Evolutionary conservation across 2,888 invertebrate species (phyloP), one percentile per base, ranked within the genome.

Genomic region (Gisinianus flammeolus): DNA sequence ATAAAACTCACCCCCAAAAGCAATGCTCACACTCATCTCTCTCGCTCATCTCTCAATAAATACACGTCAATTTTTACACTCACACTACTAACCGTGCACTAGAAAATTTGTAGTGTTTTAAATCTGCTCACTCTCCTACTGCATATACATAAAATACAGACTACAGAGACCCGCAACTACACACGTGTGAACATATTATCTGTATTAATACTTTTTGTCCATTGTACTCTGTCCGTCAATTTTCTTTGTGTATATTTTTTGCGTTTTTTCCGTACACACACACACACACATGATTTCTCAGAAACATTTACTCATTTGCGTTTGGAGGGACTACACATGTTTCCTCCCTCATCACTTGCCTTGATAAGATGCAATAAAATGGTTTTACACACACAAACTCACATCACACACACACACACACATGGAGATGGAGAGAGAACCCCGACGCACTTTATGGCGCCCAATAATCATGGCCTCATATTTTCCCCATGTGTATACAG

Each of bases 321-420:
- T 16, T 54, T 5, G 8, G 16, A 54, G 16, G n/a, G 16, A 54
- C 24, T 6, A 71, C 73, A 74, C 73, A 74, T 74, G 73, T 74
- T 74, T 74, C 73, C 73, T 64, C 73, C 73, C 73, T 74, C 73
- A 74, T 74, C 73, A 74, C 73, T 74, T 62, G 73, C 26, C 73
- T 74, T 74, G 73, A 74, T 74, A 74, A 74, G 73, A 74, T 74
- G 73, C 73, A 58, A 74, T 74, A 74, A 74, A 74, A 74, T 74
- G 73, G 64, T 64, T 74, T 64, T 62, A 62, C 26, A 26, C 6
- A 16, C n/a, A n/a, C 35, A 35, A 8, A 35, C 35, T 8, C 5
- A 19, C 44, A 44, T 44, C 44, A 44, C 44, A 44, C 44, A 44
- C 44, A 44, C 12, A 19, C 44, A 44, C 2, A 44, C 2, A 44